Percentiles rank a stretch among this genome's conserved stretches.
Conservation (phyloP, 2,888 invertebrate genomes). For the Hyalella azteca region DNA sequence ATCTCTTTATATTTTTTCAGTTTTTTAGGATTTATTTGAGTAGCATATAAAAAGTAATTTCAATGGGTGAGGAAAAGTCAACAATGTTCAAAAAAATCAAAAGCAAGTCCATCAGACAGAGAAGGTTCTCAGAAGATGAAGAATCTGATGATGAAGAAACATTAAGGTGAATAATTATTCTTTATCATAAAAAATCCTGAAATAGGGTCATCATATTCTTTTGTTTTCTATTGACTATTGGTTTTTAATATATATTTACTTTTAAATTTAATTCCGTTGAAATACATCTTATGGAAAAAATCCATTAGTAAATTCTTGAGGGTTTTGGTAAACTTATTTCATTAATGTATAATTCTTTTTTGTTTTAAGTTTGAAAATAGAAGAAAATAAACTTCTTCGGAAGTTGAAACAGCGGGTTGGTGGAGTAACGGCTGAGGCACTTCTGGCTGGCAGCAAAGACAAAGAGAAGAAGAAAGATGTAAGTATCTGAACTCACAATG, state of each 20-base stretch:
- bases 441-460: constrained; percentile 44
- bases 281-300: too few species aligned
- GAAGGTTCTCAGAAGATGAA: constrained; percentile 4
- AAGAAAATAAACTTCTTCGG: constrained; percentile 53
- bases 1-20: too few species aligned
- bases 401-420: constrained; percentile 48
- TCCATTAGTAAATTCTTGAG: too few species aligned
- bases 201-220: too few species aligned
- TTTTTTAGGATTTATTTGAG: too few species aligned
- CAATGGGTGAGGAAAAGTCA: not conserved
- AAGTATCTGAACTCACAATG: not conserved
- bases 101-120: not conserved
- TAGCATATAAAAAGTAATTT: too few species aligned
- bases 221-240: too few species aligned
- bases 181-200: not conserved
- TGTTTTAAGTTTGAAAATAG: constrained; percentile 43
- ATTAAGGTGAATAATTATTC: not conserved
- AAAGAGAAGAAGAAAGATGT: constrained; percentile 49
- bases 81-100: constrained; percentile 5
- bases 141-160: constrained; percentile 4
- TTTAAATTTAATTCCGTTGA: too few species aligned
- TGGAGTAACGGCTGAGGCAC: constrained; percentile 52
- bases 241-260: too few species aligned
- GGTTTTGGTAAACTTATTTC: too few species aligned
- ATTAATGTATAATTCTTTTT: not conserved